These are phyloP conservation scores for Drosophila busckii DNA, from an alignment of 1,140 invertebrate genomes.

Conservation along the genomic window DNA sequence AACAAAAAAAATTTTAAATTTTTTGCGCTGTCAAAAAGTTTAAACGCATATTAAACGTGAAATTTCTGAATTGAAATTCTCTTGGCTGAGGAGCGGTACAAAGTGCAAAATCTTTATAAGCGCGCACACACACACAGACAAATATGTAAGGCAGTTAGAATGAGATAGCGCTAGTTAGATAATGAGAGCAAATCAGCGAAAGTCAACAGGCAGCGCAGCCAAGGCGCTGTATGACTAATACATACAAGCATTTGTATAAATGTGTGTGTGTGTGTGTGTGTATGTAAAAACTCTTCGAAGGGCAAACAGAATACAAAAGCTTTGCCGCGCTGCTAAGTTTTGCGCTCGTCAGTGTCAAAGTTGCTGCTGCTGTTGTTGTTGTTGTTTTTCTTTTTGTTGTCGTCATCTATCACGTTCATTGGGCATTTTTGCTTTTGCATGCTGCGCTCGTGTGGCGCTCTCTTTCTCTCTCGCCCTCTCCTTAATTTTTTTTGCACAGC, in stretches of 20 bases:
- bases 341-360: constrained; percentile 25
- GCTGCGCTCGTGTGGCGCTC: constrained; percentile 38
- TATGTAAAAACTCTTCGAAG: constrained; percentile 31
- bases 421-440: constrained; percentile 54
- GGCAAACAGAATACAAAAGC: constrained; percentile 26
- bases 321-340: constrained; percentile 38
- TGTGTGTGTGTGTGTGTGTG: no score
- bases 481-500: constrained; percentile 51
- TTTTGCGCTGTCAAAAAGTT: no score
- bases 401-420: constrained; percentile 51
- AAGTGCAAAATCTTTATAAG: constrained; percentile 20
- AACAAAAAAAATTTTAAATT: constrained; percentile 41
- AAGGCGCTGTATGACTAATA: constrained; percentile 28
- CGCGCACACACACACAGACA: no score
- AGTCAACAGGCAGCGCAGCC: constrained; percentile 37
- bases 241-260: constrained; percentile 7
- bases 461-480: not conserved
- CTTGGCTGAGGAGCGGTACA: no score
- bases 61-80: no score
- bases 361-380: constrained; percentile 10
- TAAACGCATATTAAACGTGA: no score
- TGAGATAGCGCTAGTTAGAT: not conserved
- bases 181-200: constrained; percentile 22
- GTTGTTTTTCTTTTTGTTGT: constrained; percentile 3
- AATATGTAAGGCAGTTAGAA: constrained; percentile 8